Evolutionary conservation across 2,888 invertebrate genomes (phyloP), one percentile per base, ranked within the genome.

Genomic region (Ophonus ardosiacus): DNA sequence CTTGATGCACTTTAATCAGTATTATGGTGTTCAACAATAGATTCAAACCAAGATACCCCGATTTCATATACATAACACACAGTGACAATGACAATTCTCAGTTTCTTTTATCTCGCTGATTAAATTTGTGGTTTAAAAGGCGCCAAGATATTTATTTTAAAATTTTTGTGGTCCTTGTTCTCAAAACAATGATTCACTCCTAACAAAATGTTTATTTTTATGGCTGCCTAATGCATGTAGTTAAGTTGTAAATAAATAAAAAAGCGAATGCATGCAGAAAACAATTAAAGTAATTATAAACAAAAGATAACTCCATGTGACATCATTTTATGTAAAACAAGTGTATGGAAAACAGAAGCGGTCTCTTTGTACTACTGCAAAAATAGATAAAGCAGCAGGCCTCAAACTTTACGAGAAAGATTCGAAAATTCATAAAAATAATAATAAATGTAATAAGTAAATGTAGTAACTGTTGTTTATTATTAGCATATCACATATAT

Each of bases 271-370:
- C 68, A 68, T 31, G 31, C 31, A 31, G 24, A 38, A 68, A 68
- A 68, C 68, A 68, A 68, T 68, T 68, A 68, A 38, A n/a, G 31
- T 24, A 63, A 68, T 31, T 68, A n/a, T n/a, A 68, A 68, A 68
- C 68, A 68, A 65, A 65, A 65, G 65, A 65, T 17, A 65, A 31
- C 31, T 8, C 31, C 10, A 15, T 15, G 24, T 68, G 68, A 31
- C 63, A 63, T 63, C 63, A 63, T 63, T 15, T 56, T 18, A 21
- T 21, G 63, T 63, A 63, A 63, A 63, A 63, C 63, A 63, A 10
- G 63, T 63, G 17, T 63, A 63, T 63, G 63, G 63, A 63, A 63
- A 63, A 24, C 18, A 1, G 63, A 63, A 21, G 18, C 63, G 63
- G 63, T 13, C 13, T 7, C 63, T 63, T 63, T 63, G 63, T 21